Base-by-base conservation (phyloP, 2,113 vertebrate genomes). In the Bungarus multicinctus region DNA sequence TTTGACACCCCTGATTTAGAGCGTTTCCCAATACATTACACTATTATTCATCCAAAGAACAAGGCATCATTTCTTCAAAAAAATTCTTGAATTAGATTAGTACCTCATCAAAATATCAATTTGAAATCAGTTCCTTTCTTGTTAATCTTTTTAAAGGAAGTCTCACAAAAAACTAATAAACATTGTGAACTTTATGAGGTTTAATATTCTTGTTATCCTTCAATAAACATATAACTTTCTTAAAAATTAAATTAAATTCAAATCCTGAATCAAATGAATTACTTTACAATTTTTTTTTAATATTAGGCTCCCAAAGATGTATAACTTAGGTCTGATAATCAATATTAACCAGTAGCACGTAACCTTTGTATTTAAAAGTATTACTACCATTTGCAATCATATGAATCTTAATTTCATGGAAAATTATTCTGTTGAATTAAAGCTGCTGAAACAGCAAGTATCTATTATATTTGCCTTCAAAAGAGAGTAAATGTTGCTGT, bases 1-100 rank as follows among this genome's bases (percentile, higher is more conserved):
- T 52, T 52, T 12, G 50, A 52, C 50, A 52, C 50, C 50, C 11
- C 50, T 52, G 50, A 11, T n/a, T 81, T 93, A 54, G 10, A 90
- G 89, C 54, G 91, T 91, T 91, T 86, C 69, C 93, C 85, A 94
- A 94, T 60, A 96, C 91, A 23, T 94, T 95, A 95, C 96, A 96
- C 12, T 0, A 2, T 39, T 94, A 95, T 97, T 95, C 74, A 93
- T 95, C 96, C 96, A 64, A 2, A 47, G 92, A 57, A 81, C 10
- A 87, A 69, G 12, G 74, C 0, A 1, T 0, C 4, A 89, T 92
- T 94, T 92, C 57, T 92, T 39, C 11, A 93, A 60, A 91, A 57
- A 69, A 90, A 91, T 81, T 60, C 55, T 58, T 30, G 57, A 27
- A 94, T 92, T 87, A 91, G 1, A 23, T 30, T 89, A 69, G 30